phyloP scores from a whole-genome alignment of 2,113 vertebrate species.

The Macrotis lagotis region DNA sequence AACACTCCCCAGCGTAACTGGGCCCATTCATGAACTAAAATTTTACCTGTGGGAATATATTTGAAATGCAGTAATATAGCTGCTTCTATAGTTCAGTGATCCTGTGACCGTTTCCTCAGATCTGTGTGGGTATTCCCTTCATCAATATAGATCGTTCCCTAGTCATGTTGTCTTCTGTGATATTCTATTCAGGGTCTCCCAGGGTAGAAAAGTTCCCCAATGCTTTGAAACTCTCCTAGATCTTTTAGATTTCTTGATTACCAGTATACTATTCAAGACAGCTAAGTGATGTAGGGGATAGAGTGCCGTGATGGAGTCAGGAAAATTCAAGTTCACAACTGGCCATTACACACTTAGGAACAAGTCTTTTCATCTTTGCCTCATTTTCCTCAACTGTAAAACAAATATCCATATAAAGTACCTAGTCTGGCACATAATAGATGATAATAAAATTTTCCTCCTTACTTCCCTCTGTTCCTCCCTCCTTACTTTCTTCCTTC shows the following conservation, averaged over 20 bases:
- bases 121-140: not conserved
- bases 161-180: not conserved
- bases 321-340: too few species aligned
- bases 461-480: not conserved
- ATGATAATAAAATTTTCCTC: not conserved
- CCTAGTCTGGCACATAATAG: not conserved
- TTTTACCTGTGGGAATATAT: conserved; percentile 75
- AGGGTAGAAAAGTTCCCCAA: not conserved
- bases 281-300: too few species aligned
- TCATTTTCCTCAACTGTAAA: too few species aligned
- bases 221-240: not conserved
- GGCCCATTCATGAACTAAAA: conserved; percentile 87
- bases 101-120: not conserved
- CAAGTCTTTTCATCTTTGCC: too few species aligned
- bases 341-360: not conserved
- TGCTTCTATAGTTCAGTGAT: not conserved
- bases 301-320: too few species aligned
- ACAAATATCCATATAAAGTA: not conserved
- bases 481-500: not conserved
- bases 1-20: conserved; percentile 86
- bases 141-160: not conserved
- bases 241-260: not conserved
- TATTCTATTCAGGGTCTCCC: not conserved
- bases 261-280: too few species aligned
- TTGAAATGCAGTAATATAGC: conserved; percentile 10